Base-by-base conservation (phyloP, 2,113 vertebrate genomes). In the Eubucco bourcierii region DNA sequence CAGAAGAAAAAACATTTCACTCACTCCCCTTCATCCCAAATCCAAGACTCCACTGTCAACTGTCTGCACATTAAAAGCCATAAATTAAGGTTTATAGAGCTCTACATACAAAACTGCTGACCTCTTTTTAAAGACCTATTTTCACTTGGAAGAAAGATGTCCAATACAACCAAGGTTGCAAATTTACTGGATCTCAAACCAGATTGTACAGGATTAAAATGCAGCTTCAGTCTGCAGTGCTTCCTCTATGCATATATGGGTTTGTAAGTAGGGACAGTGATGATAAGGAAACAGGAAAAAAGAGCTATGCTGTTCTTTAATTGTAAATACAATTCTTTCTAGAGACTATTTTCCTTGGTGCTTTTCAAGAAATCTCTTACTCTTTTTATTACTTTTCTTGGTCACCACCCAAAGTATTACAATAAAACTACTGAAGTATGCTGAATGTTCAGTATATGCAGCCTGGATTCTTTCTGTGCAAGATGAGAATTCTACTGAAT, bases 201-300 rank as follows among this genome's bases (percentile, higher is more conserved):
- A 66, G 46, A 73, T 0, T 31, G 52, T 33, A 53, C 1, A 70
- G 29, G 28, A 74, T 59, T 82, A 90, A 82, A 91, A 91, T 18
- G 2, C 25, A 55, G 20, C 39, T 66, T 44, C 18, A 70, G 16
- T 15, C 53, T 39, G 50, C 55, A 17, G 82, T 2, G 3, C 41
- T 50, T 81, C 9, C 33, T 58, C n/a, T 75, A 20, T 53, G 55
- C 44, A n/a, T 12, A 2, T 19, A 72, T 20, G 29, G 27, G 10
- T 31, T 67, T 88, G 59, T 25, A 61, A 16, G 9, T 2, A 31
- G 23, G 46, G 27, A 61, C 50, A 79, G 24, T 0, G 0, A 70
- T 64, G 34, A 37, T 34, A 59, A 59, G 21, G n/a, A 34, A 87
- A 72, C 1, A 44, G 12, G 23, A 65, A 17, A 61, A 75, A 90